A percentile compares a stretch with the other conserved stretches of the same genome.
Conservation (phyloP, 35 echinoderm and acorn worm species). For the Chiridota heheva region DNA sequence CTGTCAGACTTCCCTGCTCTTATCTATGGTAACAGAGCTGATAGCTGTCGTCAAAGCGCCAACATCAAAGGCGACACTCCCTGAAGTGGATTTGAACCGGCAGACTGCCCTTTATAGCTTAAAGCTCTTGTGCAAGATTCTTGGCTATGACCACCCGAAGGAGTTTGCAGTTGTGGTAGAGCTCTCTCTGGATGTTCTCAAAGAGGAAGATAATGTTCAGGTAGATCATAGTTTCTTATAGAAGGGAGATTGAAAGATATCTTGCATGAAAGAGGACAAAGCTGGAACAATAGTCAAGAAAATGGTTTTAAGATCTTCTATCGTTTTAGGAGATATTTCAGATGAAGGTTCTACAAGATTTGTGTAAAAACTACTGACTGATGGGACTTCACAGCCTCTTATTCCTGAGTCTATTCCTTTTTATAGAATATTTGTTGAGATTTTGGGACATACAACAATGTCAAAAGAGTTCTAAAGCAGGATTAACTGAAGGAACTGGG, state of each 20-base stretch:
- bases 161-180: constrained; percentile 68
- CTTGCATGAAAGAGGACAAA: neutral
- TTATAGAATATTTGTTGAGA: too few species aligned
- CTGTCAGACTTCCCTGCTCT: constrained; percentile 39
- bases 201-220: constrained; percentile 63
- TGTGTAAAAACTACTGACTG: too few species aligned
- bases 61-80: neutral
- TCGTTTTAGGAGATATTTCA: too few species aligned
- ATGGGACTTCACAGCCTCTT: too few species aligned
- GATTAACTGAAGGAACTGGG: too few species aligned
- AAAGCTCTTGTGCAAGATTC: constrained; percentile 78
- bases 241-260: neutral
- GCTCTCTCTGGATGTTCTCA: constrained; percentile 41
- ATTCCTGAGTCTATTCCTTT: too few species aligned
- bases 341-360: too few species aligned
- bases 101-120: constrained; percentile 98
- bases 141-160: constrained; percentile 44
- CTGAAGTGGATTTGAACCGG: constrained; percentile 73
- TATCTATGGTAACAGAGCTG: constrained; percentile 50
- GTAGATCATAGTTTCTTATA: constrained; percentile 24
- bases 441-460: too few species aligned
- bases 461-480: too few species aligned
- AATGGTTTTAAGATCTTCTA: too few species aligned
- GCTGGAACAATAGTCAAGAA: too few species aligned
- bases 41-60: constrained; percentile 47